Percentiles rank a stretch among this genome's conserved stretches.
These are phyloP conservation scores for Panthera tigris DNA, from an alignment of 2,113 vertebrate genomes.

Conservation along the genomic window DNA sequence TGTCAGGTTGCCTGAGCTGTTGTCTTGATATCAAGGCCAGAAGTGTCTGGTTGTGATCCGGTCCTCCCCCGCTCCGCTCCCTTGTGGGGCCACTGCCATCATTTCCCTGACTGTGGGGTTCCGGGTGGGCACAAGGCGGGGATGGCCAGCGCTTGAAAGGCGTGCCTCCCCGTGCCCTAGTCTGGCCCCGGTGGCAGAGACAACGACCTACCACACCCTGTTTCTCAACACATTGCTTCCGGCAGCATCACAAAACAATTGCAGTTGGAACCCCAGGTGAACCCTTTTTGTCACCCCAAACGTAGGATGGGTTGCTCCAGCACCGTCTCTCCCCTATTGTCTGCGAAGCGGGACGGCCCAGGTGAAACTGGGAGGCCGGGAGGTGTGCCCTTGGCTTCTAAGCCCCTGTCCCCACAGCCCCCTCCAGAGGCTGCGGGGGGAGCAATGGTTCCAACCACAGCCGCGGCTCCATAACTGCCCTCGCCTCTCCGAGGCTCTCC, in stretches of 20 bases:
- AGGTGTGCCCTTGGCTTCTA: neutral
- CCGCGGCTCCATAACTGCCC: accelerated
- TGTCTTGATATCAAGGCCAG: neutral
- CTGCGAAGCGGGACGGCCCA: neutral
- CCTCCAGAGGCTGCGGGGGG: neutral
- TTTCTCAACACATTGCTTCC: neutral
- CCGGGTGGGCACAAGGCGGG: neutral
- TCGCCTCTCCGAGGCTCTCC: neutral
- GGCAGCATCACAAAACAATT: neutral
- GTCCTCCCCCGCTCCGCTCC: accelerated
- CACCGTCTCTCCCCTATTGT: neutral
- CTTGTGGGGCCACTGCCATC: neutral
- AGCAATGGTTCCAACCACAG: neutral
- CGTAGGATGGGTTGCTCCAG: neutral
- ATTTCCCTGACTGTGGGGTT: neutral
- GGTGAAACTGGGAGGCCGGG: neutral
- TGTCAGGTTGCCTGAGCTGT: neutral
- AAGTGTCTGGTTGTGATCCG: neutral
- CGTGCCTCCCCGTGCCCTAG: neutral
- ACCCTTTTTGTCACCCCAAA: neutral
- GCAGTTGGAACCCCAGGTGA: neutral
- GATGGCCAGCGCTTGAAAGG: neutral
- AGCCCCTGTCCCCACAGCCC: neutral
- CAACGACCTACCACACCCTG: accelerated
- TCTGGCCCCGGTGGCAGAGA: neutral